These are phyloP conservation scores for Ramphastos sulfuratus DNA, from an alignment of 2,113 vertebrate species.

Conservation along the genomic window DNA sequence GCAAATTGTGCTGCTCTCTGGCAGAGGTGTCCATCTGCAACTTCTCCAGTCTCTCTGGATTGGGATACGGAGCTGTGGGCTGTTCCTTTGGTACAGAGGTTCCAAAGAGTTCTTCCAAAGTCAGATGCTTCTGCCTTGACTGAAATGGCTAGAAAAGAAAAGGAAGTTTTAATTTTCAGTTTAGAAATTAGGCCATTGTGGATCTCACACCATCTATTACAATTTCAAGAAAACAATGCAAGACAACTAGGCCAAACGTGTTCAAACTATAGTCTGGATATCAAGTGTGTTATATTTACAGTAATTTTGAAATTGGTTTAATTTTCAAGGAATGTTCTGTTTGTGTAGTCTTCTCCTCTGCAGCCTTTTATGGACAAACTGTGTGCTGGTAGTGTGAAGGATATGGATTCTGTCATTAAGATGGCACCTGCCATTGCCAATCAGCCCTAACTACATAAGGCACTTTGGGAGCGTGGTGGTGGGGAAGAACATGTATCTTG, in stretches of 20 bases:
- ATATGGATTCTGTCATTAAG: neutral
- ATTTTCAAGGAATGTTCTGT: neutral
- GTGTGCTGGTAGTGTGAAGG: neutral
- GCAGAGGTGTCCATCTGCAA: constrained; percentile 66
- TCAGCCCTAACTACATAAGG: neutral
- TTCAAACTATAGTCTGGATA: neutral
- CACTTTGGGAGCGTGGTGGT: neutral
- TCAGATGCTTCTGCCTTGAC: constrained; percentile 92
- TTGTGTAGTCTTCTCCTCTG: neutral
- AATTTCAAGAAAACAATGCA: neutral
- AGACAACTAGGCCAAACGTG: neutral
- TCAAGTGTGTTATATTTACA: neutral
- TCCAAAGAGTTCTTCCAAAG: constrained; percentile 97
- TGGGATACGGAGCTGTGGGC: constrained; percentile 61
- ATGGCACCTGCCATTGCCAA: neutral
- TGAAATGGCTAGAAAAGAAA: constrained; percentile 78
- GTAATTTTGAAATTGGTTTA: neutral
- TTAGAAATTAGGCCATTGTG: neutral
- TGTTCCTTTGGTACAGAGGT: constrained; percentile 90
- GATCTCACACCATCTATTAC: neutral
- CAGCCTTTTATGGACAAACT: neutral
- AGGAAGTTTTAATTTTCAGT: neutral
- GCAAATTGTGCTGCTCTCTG: constrained; percentile 77
- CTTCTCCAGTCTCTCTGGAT: constrained; percentile 73
- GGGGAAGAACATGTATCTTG: rapidly evolving